These are phyloP conservation scores for Pyrgus malvae DNA, from an alignment of 2,888 invertebrate species.

Conservation along the genomic window DNA sequence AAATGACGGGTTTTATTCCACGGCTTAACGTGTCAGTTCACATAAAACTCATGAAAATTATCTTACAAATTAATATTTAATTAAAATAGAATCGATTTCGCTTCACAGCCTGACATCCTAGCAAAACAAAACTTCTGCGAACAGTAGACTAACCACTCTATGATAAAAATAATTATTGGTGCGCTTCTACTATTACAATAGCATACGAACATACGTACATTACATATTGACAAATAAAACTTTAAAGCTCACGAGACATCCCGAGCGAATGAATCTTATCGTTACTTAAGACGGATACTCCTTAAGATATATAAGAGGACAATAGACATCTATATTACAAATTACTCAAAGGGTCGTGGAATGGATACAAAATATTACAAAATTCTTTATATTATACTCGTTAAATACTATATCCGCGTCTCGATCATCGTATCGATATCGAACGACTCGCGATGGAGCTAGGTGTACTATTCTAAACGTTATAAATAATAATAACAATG, in stretches of 20 bases:
- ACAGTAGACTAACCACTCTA: conserved; percentile 9
- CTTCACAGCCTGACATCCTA: too few species aligned
- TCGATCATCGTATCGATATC: not conserved
- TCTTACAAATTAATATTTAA: too few species aligned
- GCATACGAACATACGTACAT: not conserved
- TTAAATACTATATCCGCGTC: conserved; percentile 39
- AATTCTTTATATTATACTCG: conserved; percentile 43
- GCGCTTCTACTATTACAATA: conserved; percentile 7
- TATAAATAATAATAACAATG: conserved; percentile 54
- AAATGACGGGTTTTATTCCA: too few species aligned
- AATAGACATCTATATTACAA: conserved; percentile 73
- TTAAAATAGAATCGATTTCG: too few species aligned
- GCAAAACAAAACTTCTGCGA: too few species aligned
- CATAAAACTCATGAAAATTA: too few species aligned
- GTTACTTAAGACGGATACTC: conserved; percentile 75
- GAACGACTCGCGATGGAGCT: conserved; percentile 28
- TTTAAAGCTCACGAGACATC: conserved; percentile 41
- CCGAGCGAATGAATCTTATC: conserved; percentile 56
- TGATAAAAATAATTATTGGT: conserved; percentile 8
- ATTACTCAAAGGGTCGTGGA: conserved; percentile 64
- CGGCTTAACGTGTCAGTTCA: too few species aligned
- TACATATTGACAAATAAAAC: conserved; percentile 31
- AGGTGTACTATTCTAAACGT: conserved; percentile 46
- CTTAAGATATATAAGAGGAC: conserved; percentile 67
- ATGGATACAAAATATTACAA: conserved; percentile 80